phyloP scores from a whole-genome alignment of 2,113 vertebrate genomes.

The Silurus glanis region DNA sequence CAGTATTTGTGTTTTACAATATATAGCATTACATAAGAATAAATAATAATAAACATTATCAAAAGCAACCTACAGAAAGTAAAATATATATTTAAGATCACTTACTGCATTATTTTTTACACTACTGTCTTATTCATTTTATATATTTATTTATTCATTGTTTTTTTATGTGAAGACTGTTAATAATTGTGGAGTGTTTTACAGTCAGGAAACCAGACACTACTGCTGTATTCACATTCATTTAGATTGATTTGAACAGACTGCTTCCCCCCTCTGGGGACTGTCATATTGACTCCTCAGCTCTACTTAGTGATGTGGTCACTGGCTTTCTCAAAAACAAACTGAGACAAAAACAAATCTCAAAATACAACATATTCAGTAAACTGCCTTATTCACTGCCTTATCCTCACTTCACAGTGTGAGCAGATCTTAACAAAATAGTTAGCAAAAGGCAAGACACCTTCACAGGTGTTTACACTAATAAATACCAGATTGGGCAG shows the following conservation, averaged over 20 bases:
- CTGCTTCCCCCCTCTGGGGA: constrained; percentile 34
- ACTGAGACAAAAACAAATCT: constrained; percentile 17
- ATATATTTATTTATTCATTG: background rate
- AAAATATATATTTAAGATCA: background rate
- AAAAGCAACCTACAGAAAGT: background rate
- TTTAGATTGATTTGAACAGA: constrained; percentile 34
- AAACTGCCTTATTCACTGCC: background rate
- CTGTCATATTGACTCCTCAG: constrained; percentile 45
- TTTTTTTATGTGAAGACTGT: background rate
- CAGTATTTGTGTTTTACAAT: background rate
- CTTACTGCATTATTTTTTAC: background rate
- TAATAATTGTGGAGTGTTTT: background rate
- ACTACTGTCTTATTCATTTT: background rate
- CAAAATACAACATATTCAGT: constrained; percentile 16
- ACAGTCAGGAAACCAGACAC: background rate
- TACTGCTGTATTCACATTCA: constrained; percentile 32
- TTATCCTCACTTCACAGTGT: background rate
- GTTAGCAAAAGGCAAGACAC: background rate
- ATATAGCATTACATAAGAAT: background rate
- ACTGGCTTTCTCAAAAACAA: constrained; percentile 3
- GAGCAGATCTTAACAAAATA: background rate
- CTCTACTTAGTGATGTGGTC: constrained; percentile 41
- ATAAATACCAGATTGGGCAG: no score
- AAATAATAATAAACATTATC: background rate
- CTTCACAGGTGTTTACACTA: background rate